A percentile compares a stretch with the other conserved stretches of the same genome.
Conservation (phyloP, 2,113 vertebrate genomes). For the Hoplias malabaricus region DNA sequence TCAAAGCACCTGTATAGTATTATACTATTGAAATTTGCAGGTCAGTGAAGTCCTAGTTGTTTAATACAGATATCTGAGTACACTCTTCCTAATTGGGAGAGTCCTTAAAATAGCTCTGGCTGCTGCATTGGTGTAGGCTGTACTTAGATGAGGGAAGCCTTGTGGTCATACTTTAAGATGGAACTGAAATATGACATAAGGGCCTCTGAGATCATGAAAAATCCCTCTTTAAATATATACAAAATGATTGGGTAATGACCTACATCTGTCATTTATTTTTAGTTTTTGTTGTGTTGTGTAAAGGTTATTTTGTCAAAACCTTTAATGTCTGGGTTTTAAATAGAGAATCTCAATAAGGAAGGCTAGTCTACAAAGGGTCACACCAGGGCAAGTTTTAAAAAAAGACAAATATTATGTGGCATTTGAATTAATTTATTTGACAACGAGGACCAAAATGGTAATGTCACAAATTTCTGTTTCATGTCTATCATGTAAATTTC, state of each 20-base stretch:
- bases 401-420: no score
- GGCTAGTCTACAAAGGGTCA: no score
- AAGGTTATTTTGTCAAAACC: no score
- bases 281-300: not conserved
- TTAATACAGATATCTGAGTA: constrained; percentile 63
- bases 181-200: constrained; percentile 5
- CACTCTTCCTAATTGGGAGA: constrained; percentile 49
- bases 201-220: not conserved
- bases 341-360: not conserved
- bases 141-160: constrained; percentile 33
- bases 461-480: no score
- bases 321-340: not conserved
- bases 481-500: no score
- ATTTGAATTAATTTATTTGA: no score
- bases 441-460: no score
- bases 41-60: constrained; percentile 36
- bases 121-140: constrained; percentile 63
- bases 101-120: constrained; percentile 71
- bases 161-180: constrained; percentile 33
- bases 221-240: not conserved
- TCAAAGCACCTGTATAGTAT: not conserved
- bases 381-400: no score
- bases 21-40: not conserved
- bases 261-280: not conserved
- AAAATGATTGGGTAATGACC: not conserved